Evolutionary conservation across 2,888 invertebrate genomes (phyloP), one percentile per base, ranked within the genome.

Genomic region (Agriotes lineatus): DNA sequence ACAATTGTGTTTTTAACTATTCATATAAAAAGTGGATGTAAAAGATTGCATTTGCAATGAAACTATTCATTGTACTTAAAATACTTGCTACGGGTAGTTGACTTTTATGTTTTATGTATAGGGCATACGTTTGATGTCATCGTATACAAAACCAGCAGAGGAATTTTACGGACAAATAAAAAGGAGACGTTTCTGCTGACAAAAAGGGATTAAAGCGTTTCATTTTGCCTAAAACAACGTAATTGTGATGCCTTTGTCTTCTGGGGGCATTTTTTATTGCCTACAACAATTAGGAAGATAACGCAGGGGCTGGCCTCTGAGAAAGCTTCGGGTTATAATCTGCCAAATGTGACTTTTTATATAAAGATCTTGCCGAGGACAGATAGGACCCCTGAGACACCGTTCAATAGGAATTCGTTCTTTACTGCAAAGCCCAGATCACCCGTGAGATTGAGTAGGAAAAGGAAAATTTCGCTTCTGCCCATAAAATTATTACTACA

Each of bases 381-480:
- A 25, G 48, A 48, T 48, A 48, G 48, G 20, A 48, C 48, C 25
- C 12, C 0, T 12, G 48, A 6, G 48, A 48, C 1, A 22, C 22
- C 14, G 48, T 48, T 48, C 48, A 48, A 48, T 48, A 48, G 12
- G 48, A 22, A 48, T 48, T 22, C 19, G 25, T 22, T n/a, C 22
- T 48, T 48, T 48, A 19, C 7, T 45, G n/a, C 20, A 45, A 22
- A 22, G 48, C 19, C 48, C 18, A 19, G 16, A 48, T 48, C 25
- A 19, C 25, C 12, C 25, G 48, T 22, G 22, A 20, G 48, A 48
- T n/a, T 20, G 12, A 20, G 19, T 4, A 22, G 12, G 6, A 20
- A 20, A 45, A 7, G 16, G 9, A 19, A 18, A 19, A 19, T 20
- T 20, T 14, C 4, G 19, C 16, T 20, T 20, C 20, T 3, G 22